Conservation (phyloP, 2,888 invertebrate species). For the Standfussiana lucernea region DNA sequence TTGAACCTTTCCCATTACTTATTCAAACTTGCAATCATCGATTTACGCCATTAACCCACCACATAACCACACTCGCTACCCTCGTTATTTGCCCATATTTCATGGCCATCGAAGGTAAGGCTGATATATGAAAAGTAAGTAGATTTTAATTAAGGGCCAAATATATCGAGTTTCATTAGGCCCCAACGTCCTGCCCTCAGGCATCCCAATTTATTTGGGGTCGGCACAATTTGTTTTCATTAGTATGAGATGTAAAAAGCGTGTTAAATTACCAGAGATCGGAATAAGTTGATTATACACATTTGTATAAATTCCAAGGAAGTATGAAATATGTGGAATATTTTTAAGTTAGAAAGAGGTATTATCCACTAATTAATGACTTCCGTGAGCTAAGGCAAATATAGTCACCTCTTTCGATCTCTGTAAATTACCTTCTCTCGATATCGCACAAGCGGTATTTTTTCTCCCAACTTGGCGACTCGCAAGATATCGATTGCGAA, state of each 20-base stretch:
- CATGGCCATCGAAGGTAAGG: constrained; percentile 6
- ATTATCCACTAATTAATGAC: neutral
- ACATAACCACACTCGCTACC: neutral
- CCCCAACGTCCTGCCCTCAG: neutral
- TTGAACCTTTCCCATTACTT: constrained; percentile 21
- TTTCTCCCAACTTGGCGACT: constrained; percentile 8
- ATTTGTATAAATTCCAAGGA: neutral
- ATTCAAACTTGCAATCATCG: constrained; percentile 43
- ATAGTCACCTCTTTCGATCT: neutral
- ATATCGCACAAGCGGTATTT: constrained; percentile 6
- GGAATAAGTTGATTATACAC: neutral
- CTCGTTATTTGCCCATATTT: constrained; percentile 8
- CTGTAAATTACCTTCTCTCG: neutral
- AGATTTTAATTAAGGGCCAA: constrained; percentile 18
- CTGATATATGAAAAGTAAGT: constrained; percentile 3
- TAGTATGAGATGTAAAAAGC: constrained; percentile 20
- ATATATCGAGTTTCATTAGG: constrained; percentile 26
- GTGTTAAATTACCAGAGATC: neutral
- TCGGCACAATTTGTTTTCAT: constrained; percentile 19
- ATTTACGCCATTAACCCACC: constrained; percentile 17
- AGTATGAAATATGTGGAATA: neutral
- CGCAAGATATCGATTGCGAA: constrained; percentile 57
- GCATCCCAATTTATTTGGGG: constrained; percentile 39
- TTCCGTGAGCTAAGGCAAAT: neutral
- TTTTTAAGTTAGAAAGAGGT: neutral